Base-by-base conservation (phyloP, 1,140 invertebrate species). In the Drosophila funebris region DNA sequence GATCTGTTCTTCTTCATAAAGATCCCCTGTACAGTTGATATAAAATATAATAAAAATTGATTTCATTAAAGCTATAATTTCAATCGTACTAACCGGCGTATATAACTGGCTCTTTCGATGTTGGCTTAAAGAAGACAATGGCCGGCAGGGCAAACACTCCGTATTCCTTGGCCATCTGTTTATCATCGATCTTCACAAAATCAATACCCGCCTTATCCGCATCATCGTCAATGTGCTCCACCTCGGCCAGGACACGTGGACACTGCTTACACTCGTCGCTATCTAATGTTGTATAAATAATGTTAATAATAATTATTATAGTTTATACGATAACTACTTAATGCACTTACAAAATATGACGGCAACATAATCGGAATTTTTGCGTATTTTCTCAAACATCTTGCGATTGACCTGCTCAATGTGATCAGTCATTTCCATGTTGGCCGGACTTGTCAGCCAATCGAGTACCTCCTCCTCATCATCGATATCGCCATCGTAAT, bases 231-330 rank as follows among this genome's bases (percentile, higher is more conserved):
- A 98, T 98, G 83, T 98, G 96, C 90, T 98, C 97, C 54, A 98
- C 96, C 91, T 98, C 97, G 5, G 94, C 93, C 68, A 98, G 92
- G 4, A 98, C 97, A 91, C 96, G 94, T 56, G 95, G 95, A 92
- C 97, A 98, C 91, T 98, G 97, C 92, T 98, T 98, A 93, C 97
- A 98, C 92, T 97, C 97, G 93, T 96, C 96, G 93, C 96, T 97
- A 93, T 97, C 97, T 98, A 92, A 0, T 27, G 27, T 46, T 24
- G 0, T 9, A 27, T 13, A 36, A 14, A 24, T 0, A 9, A 20
- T 41, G 4, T 31, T 31, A 14, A 20, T 14, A 9, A 33, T 6
- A 18, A 6, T 46, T 1, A 6, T 2, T 8, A 16, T 1, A 3
- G n/a, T 0, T 1, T 14, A 9, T 0, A 3, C 8, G 13, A 27